Conservation (phyloP, 2,797 vertebrate species). For the Oreochromis grahami region DNA sequence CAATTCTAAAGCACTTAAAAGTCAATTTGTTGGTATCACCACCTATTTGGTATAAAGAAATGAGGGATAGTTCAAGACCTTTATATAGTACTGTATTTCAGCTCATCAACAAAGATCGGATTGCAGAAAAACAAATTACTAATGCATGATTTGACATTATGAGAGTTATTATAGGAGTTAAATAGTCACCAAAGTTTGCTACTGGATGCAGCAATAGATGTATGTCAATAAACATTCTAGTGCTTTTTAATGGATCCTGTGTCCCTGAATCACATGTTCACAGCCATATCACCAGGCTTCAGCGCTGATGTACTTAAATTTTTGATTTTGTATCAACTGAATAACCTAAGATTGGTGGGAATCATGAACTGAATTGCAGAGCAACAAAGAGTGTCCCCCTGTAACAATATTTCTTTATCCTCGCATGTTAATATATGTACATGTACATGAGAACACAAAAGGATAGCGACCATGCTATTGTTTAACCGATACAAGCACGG, state of each 20-base stretch:
- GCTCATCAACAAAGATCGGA: background rate
- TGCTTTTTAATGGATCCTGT: background rate
- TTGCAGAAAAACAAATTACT: background rate
- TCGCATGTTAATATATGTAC: rapidly evolving
- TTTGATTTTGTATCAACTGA: background rate
- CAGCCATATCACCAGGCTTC: background rate
- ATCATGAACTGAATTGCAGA: background rate
- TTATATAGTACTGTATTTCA: rapidly evolving
- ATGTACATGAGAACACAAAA: background rate
- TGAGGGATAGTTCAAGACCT: background rate
- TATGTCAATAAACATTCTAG: background rate
- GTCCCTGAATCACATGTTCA: background rate
- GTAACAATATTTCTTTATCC: background rate
- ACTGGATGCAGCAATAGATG: background rate
- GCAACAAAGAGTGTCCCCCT: background rate
- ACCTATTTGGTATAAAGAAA: background rate
- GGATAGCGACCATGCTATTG: background rate
- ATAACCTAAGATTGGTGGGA: background rate
- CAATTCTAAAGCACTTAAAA: background rate
- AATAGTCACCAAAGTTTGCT: background rate
- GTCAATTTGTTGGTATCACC: background rate
- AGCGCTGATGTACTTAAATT: background rate
- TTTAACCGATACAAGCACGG: background rate
- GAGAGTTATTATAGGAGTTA: background rate
- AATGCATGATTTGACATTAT: rapidly evolving